These are phyloP conservation scores for Pelobates cultripes DNA, from an alignment of 2,797 vertebrate species.

Conservation along the genomic window DNA sequence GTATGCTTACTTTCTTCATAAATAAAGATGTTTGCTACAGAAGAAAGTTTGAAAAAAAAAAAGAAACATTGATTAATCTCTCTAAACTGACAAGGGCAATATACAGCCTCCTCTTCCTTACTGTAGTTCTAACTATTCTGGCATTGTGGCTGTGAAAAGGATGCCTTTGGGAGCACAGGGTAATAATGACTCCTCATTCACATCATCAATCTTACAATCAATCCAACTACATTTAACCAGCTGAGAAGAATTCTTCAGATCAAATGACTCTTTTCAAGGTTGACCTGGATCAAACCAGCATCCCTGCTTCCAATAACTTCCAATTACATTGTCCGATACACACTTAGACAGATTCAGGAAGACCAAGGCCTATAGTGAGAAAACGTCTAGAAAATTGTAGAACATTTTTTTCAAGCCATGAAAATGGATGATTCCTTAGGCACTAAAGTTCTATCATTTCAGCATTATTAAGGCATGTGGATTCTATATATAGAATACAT, in stretches of 20 bases:
- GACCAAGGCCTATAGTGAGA: constrained; percentile 19
- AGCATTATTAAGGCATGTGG: no score
- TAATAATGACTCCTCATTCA: constrained; percentile 54
- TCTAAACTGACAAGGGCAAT: constrained; percentile 31
- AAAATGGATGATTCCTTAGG: not conserved
- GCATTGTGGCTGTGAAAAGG: constrained; percentile 44
- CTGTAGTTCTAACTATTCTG: constrained; percentile 44
- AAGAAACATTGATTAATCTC: constrained; percentile 47
- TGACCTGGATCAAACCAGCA: constrained; percentile 52
- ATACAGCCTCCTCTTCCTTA: constrained; percentile 40
- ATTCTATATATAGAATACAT: no score
- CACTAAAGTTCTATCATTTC: not conserved
- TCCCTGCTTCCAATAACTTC: constrained; percentile 46
- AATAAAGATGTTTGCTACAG: constrained; percentile 10
- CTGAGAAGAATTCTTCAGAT: constrained; percentile 50
- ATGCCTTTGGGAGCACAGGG: constrained; percentile 44
- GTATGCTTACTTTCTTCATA: not conserved
- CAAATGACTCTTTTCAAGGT: constrained; percentile 52
- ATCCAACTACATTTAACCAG: constrained; percentile 50
- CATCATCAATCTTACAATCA: constrained; percentile 55
- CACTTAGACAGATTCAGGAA: constrained; percentile 24
- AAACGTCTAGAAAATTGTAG: constrained; percentile 1
- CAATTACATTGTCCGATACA: constrained; percentile 47
- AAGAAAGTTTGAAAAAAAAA: constrained; percentile 3
- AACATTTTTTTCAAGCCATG: not conserved